Evolutionary conservation across 1,140 invertebrate genomes (phyloP).

Genomic region (Ruditapes philippinarum): DNA sequence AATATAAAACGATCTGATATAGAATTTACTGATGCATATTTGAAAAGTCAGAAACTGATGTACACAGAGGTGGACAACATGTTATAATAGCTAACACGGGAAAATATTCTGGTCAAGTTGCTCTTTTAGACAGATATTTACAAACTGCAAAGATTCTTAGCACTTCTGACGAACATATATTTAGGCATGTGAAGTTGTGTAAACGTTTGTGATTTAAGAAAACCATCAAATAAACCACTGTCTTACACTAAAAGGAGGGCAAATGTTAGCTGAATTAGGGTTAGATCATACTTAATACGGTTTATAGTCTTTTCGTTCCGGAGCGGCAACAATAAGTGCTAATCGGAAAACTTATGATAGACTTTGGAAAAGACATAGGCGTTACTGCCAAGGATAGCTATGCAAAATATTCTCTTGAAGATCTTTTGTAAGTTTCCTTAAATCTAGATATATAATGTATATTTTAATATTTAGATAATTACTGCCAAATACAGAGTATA

Average conservation of each 20-base stretch:
- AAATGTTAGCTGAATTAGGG: background rate
- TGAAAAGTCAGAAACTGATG: constrained; percentile 24
- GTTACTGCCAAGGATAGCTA: constrained; percentile 32
- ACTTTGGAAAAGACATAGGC: constrained; percentile 33
- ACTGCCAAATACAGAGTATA: no score
- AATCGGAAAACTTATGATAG: constrained; percentile 16
- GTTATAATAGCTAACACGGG: constrained; percentile 8
- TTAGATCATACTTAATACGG: background rate
- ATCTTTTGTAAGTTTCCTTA: background rate
- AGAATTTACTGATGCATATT: background rate
- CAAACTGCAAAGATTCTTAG: background rate
- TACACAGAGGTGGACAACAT: constrained; percentile 1
- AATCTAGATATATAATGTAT: background rate
- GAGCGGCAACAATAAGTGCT: constrained; percentile 1
- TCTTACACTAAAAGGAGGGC: constrained; percentile 24
- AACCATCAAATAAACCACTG: background rate
- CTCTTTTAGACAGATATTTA: constrained; percentile 6
- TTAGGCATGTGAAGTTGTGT: background rate
- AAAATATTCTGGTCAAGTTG: background rate
- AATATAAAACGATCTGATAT: background rate
- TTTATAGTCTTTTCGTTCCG: constrained; percentile 47
- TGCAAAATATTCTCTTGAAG: background rate
- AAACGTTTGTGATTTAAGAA: background rate
- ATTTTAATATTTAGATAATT: no score
- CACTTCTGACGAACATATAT: constrained; percentile 27